Percentiles rank a stretch among this genome's conserved stretches.
Conservation (phyloP, 2,797 vertebrate species). For the Emys orbicularis region DNA sequence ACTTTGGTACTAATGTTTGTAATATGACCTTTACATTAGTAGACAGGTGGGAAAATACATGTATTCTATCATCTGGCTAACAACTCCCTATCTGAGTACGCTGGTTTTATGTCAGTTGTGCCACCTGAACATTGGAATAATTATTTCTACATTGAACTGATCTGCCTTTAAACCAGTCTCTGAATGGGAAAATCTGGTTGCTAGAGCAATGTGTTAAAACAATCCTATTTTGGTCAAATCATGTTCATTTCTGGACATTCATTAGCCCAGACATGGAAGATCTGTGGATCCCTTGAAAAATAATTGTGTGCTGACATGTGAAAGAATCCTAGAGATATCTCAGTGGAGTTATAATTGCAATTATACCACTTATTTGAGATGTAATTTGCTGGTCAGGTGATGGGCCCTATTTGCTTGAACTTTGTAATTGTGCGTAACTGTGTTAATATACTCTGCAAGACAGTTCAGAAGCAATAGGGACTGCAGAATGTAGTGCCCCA, state of each 20-base stretch:
- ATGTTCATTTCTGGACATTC: background rate
- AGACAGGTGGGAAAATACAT: slow-evolving; percentile 28
- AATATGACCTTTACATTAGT: slow-evolving; percentile 57
- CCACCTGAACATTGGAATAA: background rate
- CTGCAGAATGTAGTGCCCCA: background rate
- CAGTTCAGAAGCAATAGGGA: background rate
- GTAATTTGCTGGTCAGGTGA: background rate
- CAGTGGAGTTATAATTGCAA: background rate
- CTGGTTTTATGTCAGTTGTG: background rate
- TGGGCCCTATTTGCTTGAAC: background rate
- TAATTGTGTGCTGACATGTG: background rate
- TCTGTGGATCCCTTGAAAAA: background rate
- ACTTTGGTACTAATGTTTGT: slow-evolving; percentile 16
- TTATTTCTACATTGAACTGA: background rate
- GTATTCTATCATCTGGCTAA: slow-evolving; percentile 12
- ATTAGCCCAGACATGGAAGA: background rate
- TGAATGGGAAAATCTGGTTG: background rate
- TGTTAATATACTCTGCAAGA: background rate
- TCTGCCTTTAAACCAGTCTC: background rate
- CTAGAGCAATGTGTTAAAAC: background rate
- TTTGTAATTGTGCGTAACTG: background rate
- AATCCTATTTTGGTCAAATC: rapidly evolving
- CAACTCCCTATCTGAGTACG: background rate
- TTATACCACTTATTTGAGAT: background rate
- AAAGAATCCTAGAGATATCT: background rate